A percentile compares a stretch with the other conserved stretches of the same genome.
phyloP scores from a whole-genome alignment of 2,113 vertebrate species.

The Odontophorus gujanensis region DNA sequence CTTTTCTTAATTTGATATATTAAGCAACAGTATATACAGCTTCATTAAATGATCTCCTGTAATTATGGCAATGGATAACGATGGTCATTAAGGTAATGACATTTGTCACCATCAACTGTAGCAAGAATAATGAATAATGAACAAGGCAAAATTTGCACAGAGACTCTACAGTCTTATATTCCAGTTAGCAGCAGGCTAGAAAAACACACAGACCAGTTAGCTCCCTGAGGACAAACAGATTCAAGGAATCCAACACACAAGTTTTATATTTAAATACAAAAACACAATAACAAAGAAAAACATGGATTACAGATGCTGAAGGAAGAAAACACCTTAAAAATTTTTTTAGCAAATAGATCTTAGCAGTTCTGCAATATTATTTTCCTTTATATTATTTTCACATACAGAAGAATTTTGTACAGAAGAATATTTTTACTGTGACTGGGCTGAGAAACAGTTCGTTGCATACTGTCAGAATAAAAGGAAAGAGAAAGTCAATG shows the following conservation, averaged over 20 bases:
- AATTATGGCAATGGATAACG: slow-evolving; percentile 68
- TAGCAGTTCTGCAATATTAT: not conserved
- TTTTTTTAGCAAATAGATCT: not conserved
- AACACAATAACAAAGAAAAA: not conserved
- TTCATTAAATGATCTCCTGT: slow-evolving; percentile 58
- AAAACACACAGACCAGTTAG: not conserved
- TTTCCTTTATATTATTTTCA: not conserved
- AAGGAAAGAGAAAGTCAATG: not conserved
- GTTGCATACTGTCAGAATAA: not conserved
- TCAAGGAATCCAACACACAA: not conserved
- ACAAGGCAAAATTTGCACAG: slow-evolving; percentile 14
- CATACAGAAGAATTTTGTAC: not conserved
- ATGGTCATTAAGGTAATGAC: slow-evolving; percentile 70
- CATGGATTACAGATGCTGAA: not conserved
- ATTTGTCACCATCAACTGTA: slow-evolving; percentile 52
- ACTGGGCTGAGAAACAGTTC: not conserved
- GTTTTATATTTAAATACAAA: not conserved
- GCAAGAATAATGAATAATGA: slow-evolving; percentile 59
- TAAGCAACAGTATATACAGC: slow-evolving; percentile 30
- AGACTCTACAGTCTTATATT: not conserved
- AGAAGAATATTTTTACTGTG: not conserved
- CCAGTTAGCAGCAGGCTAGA: not conserved
- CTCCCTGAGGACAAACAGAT: not conserved
- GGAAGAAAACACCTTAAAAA: not conserved
- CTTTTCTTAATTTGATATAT: slow-evolving; percentile 59